Evolutionary conservation across 2,797 vertebrate genomes (phyloP).

Genomic region (Coregonus sp.): DNA sequence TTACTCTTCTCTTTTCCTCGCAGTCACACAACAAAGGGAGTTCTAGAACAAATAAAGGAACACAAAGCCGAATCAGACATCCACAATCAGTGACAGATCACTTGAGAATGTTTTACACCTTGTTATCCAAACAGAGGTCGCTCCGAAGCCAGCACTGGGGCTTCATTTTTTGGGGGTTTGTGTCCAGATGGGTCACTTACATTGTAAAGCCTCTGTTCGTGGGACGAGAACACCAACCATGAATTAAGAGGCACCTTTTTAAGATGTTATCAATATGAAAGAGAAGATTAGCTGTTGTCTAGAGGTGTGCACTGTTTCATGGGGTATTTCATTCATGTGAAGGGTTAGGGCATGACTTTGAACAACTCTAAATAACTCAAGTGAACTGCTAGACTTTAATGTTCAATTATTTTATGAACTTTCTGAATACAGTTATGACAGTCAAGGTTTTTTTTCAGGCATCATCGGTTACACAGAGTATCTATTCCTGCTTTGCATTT

Average conservation of each 20-base stretch:
- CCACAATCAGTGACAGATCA: slow-evolving; percentile 80
- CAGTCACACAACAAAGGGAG: slow-evolving; percentile 79
- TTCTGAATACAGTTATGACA: slow-evolving; percentile 17
- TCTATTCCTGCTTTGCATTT: slow-evolving; percentile 96
- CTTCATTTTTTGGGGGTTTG: slow-evolving; percentile 78
- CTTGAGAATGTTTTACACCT: slow-evolving; percentile 77
- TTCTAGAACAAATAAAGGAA: slow-evolving; percentile 66
- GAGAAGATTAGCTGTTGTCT: slow-evolving; percentile 67
- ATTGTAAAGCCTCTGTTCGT: slow-evolving; percentile 78
- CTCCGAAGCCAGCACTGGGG: slow-evolving; percentile 29
- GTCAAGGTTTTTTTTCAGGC: slow-evolving; percentile 78
- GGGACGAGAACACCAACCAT: slow-evolving; percentile 70
- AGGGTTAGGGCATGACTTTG: slow-evolving; percentile 52
- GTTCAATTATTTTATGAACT: slow-evolving; percentile 38
- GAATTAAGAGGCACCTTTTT: slow-evolving; percentile 76
- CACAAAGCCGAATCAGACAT: slow-evolving; percentile 70
- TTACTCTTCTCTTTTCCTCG: slow-evolving; percentile 73
- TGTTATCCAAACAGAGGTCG: slow-evolving; percentile 76
- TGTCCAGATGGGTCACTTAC: slow-evolving; percentile 73
- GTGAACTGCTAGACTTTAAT: slow-evolving; percentile 46
- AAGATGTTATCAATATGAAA: slow-evolving; percentile 75
- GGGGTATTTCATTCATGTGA: slow-evolving; percentile 57
- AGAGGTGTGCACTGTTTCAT: slow-evolving; percentile 50
- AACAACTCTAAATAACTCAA: slow-evolving; percentile 64
- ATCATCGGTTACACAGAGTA: slow-evolving; percentile 97